Evolutionary conservation across 92 coral and sea anemone species (phyloP).

Genomic region (Palythoa grandiflora): DNA sequence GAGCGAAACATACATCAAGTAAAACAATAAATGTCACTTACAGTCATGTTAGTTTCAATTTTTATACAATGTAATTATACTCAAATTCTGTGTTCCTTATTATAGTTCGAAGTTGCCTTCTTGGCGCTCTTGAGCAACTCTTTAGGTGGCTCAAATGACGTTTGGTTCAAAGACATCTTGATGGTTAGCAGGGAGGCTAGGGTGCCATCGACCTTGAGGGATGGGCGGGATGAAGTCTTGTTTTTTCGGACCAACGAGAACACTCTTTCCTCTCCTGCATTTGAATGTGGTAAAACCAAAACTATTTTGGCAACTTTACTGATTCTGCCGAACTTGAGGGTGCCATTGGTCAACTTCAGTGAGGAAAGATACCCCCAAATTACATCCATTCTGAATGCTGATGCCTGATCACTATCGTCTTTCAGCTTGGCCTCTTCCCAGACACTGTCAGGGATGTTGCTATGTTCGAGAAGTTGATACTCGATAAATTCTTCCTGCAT

Average conservation of each 20-base stretch:
- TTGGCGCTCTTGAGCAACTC: constrained; percentile 26
- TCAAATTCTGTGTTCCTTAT: constrained; percentile 13
- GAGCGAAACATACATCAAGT: neutral
- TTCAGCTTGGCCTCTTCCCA: constrained; percentile 50
- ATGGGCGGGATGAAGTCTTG: constrained; percentile 3
- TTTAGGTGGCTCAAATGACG: constrained; percentile 38
- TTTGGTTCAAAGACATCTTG: constrained; percentile 10
- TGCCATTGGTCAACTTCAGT: constrained; percentile 50
- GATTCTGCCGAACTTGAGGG: constrained; percentile 49
- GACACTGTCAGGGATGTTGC: constrained; percentile 48
- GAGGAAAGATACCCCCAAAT: constrained; percentile 57
- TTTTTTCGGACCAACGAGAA: constrained; percentile 15
- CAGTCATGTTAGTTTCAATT: neutral
- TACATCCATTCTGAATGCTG: constrained; percentile 55
- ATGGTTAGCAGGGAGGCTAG: constrained; percentile 26
- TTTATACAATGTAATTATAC: neutral
- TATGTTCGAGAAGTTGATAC: constrained; percentile 49
- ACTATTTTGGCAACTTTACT: constrained; percentile 36
- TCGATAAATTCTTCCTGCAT: constrained; percentile 46
- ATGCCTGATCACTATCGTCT: constrained; percentile 32
- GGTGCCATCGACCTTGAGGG: constrained; percentile 26
- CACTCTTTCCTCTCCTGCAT: constrained; percentile 32
- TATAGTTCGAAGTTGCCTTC: constrained; percentile 23
- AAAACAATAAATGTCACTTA: neutral
- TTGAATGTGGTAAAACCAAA: constrained; percentile 11